Conservation (phyloP, 2,797 vertebrate species). For the Hippopotamyrus pictus region DNA sequence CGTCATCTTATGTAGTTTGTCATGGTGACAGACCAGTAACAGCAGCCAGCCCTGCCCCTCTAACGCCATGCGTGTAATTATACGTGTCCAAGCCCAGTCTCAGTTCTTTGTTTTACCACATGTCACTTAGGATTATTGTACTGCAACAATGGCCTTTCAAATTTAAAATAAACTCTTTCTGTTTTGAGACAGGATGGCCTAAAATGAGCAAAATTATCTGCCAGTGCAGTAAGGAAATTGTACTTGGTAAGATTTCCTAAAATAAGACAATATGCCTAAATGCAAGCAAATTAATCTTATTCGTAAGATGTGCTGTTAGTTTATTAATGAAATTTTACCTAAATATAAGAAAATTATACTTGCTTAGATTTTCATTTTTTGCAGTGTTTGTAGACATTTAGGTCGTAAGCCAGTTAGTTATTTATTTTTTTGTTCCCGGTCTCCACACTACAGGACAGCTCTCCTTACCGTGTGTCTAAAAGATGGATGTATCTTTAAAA, state of each 20-base stretch:
- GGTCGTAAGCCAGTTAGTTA: not conserved
- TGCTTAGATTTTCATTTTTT: not conserved
- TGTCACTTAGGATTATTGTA: not conserved
- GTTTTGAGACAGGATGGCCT: not conserved
- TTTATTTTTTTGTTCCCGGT: not conserved
- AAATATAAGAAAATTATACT: not conserved
- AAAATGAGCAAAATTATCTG: not conserved
- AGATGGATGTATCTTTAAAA: not conserved
- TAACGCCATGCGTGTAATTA: not conserved
- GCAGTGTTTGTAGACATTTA: not conserved
- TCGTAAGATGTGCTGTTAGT: not conserved
- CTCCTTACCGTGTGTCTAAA: not conserved
- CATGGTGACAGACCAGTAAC: constrained; percentile 14
- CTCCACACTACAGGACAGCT: not conserved
- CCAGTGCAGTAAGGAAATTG: not conserved
- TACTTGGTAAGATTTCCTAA: not conserved
- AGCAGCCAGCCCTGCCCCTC: not conserved
- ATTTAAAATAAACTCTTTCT: not conserved
- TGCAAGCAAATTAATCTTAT: not conserved
- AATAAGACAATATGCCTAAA: not conserved
- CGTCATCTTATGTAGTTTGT: not conserved
- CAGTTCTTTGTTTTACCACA: not conserved
- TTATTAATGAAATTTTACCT: not conserved
- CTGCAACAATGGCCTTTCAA: not conserved
- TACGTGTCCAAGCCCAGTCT: not conserved